Evolutionary conservation across 2,888 invertebrate genomes (phyloP).

Genomic region (Dioctria linearis): DNA sequence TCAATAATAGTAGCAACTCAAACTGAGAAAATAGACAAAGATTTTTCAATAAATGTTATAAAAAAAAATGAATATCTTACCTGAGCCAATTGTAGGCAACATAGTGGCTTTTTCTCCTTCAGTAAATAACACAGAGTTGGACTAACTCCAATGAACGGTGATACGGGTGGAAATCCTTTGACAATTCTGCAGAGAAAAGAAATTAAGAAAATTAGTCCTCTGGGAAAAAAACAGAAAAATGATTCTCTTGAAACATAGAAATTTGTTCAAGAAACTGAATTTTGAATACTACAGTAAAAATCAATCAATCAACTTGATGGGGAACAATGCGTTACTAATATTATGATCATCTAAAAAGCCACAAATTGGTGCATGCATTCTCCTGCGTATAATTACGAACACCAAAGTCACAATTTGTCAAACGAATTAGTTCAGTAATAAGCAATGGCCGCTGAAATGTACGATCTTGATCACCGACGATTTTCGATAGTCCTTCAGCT

Average conservation of each 20-base stretch:
- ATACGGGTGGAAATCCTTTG: slow-evolving; percentile 96
- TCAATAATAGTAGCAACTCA: too few species aligned
- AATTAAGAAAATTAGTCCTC: background rate
- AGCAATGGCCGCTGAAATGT: background rate
- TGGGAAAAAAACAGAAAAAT: too few species aligned
- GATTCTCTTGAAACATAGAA: background rate
- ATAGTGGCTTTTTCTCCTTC: slow-evolving; percentile 95
- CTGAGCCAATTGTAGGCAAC: slow-evolving; percentile 95
- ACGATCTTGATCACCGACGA: background rate
- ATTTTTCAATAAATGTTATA: background rate
- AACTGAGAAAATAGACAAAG: background rate
- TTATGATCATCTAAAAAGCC: background rate
- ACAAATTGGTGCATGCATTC: background rate
- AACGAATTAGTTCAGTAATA: background rate
- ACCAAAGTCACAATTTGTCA: background rate
- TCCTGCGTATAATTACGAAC: background rate
- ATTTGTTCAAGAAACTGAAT: background rate
- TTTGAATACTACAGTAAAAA: background rate
- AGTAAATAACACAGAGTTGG: slow-evolving; percentile 97
- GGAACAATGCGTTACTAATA: background rate
- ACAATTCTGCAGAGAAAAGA: slow-evolving; percentile 81
- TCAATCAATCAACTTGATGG: background rate
- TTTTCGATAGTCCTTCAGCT: slow-evolving; percentile 8
- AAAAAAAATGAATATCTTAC: slow-evolving; percentile 67
- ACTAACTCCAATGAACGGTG: slow-evolving; percentile 97